phyloP scores from a whole-genome alignment of 2,888 invertebrate genomes.

The Dermolepida albohirtum region DNA sequence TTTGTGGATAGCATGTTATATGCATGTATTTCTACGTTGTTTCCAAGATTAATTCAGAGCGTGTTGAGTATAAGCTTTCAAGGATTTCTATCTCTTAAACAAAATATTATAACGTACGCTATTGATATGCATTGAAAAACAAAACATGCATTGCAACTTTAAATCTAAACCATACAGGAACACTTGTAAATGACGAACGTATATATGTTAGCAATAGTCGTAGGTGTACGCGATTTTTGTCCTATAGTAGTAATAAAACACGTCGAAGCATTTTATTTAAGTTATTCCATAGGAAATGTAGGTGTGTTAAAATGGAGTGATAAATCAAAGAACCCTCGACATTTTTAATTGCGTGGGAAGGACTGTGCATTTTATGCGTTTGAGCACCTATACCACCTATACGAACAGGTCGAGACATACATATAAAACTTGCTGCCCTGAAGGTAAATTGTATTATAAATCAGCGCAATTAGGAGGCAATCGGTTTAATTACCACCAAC shows the following conservation, averaged over 20 bases:
- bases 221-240: slow-evolving; percentile 24
- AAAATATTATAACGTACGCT: too few species aligned
- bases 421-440: slow-evolving; percentile 19
- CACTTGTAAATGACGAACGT: too few species aligned
- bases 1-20: too few species aligned
- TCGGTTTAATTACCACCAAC: slow-evolving; percentile 49
- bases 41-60: too few species aligned
- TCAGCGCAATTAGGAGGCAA: slow-evolving; percentile 49
- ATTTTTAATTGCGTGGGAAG: slow-evolving; percentile 24
- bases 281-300: slow-evolving; percentile 10
- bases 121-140: too few species aligned
- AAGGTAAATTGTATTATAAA: slow-evolving; percentile 45
- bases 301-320: slow-evolving; percentile 20
- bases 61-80: too few species aligned
- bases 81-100: too few species aligned
- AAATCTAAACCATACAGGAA: too few species aligned
- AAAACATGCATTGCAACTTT: too few species aligned
- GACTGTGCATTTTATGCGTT: slow-evolving; percentile 2
- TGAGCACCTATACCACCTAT: slow-evolving; percentile 14
- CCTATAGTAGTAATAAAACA: slow-evolving; percentile 6
- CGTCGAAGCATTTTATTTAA: slow-evolving; percentile 15
- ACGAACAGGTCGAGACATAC: slow-evolving; percentile 1
- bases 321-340: slow-evolving; percentile 21
- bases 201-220: slow-evolving; percentile 8
- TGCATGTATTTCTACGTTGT: too few species aligned